Evolutionary conservation across 2,113 vertebrate species (phyloP), one percentile per base, ranked within the genome.

Genomic region (Mellivora capensis): DNA sequence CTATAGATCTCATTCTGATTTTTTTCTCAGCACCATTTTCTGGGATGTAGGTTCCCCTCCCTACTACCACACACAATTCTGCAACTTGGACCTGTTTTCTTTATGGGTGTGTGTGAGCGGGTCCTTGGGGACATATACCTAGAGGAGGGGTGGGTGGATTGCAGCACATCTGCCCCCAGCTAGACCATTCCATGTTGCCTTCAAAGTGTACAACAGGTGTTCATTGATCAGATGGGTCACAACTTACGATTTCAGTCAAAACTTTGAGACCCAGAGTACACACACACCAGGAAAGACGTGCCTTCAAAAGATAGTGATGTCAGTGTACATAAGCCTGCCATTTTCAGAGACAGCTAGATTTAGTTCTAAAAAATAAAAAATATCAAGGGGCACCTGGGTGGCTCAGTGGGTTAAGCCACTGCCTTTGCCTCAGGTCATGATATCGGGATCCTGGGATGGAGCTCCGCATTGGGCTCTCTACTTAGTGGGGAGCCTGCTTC

Each of bases 91-190:
- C 31, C 0, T 21, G 49, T 82, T 87, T 87, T 80, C 23, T n/a
- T 64, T 44, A 25, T 9, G 10, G 3, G 4, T 4, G 3, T 7
- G 47, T 25, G 3, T 31, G 7, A 49, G 27, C 10, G 20, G 6
- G 61, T 57, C 37, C 52, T 59, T 21, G 12, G 12, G 29, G 42
- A 67, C 42, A 6, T 8, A 25, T 27, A 39, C 1, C 9, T 31
- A 49, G 7, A 37, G 47, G 27, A 1, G 13, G 27, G 3, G 6
- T 3, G 18, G 25, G 29, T 20, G 29, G 17, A 18, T 71, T 29
- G 2, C 27, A 21, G 37, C 11, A 25, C 14, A 72, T 49, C n/a
- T 57, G 8, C 13, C 80, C 62, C 77, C 37, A 88, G 52, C 11
- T 21, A 11, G 12, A 76, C 29, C 8, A n/a, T 31, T 42, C 17